These are phyloP conservation scores for Acleris emargana DNA, from an alignment of 2,888 invertebrate genomes.

Conservation along the genomic window DNA sequence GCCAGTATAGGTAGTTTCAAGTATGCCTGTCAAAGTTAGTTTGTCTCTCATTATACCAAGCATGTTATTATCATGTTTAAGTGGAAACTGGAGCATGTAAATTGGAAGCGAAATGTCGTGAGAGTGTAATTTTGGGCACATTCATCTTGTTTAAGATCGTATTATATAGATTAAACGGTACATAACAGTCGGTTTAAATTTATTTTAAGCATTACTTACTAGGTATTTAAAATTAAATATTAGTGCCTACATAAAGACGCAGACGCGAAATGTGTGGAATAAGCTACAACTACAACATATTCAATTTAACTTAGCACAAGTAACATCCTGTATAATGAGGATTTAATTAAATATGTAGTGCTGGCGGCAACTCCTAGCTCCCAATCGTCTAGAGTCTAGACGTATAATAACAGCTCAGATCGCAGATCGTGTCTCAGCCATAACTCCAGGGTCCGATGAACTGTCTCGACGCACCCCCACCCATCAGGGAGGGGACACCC, in stretches of 20 bases:
- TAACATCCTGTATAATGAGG: background rate
- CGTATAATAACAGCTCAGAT: constrained; percentile 56
- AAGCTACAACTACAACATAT: too few relatives aligned
- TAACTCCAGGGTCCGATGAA: constrained; percentile 67
- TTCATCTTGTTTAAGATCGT: constrained; percentile 10
- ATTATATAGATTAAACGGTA: constrained; percentile 17
- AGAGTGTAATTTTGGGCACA: constrained; percentile 26
- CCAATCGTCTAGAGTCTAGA: constrained; percentile 52
- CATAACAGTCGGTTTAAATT: background rate
- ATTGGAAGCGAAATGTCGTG: constrained; percentile 32
- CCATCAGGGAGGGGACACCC: constrained; percentile 33
- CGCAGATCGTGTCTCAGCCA: constrained; percentile 50
- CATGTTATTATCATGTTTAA: constrained; percentile 15
- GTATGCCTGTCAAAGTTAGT: constrained; percentile 20
- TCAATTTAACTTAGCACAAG: background rate
- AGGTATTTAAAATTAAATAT: too few relatives aligned
- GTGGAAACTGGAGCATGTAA: constrained; percentile 22
- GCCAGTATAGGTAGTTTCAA: constrained; percentile 10
- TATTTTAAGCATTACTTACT: too few relatives aligned
- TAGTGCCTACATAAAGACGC: too few relatives aligned
- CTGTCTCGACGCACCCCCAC: constrained; percentile 59
- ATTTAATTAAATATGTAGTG: constrained; percentile 9
- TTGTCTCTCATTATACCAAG: constrained; percentile 16
- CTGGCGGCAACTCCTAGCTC: constrained; percentile 24
- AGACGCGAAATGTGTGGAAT: too few relatives aligned